phyloP scores from a whole-genome alignment of 2,797 vertebrate genomes.

The Enteromius unitaeniatus region DNA sequence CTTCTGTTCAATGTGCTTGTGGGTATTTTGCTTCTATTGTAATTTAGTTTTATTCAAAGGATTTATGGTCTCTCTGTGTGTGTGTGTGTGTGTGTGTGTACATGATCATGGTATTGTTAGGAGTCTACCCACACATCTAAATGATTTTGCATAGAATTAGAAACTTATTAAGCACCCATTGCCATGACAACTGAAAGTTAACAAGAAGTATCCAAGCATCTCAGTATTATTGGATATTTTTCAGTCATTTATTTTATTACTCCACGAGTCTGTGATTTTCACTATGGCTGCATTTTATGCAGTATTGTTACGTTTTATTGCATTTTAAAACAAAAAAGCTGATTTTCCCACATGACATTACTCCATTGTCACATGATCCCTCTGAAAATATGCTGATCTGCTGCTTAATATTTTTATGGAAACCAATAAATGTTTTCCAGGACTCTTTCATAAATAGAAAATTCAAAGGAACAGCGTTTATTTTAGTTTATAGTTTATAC shows the following conservation, averaged over 20 bases:
- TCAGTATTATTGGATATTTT: neutral
- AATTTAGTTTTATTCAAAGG: constrained; percentile 1
- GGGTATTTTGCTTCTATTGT: constrained; percentile 27
- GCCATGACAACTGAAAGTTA: constrained; percentile 48
- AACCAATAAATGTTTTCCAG: neutral
- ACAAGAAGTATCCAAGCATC: neutral
- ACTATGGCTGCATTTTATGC: too few relatives aligned
- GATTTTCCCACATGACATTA: neutral
- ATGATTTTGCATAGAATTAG: constrained; percentile 30
- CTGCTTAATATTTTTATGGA: neutral
- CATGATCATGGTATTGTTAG: constrained; percentile 6
- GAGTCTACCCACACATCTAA: constrained; percentile 27
- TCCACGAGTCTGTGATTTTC: neutral
- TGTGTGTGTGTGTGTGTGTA: neutral
- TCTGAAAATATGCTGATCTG: neutral
- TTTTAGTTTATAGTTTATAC: too few relatives aligned
- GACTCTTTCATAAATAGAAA: neutral
- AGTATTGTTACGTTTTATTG: neutral
- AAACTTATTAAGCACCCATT: constrained; percentile 26
- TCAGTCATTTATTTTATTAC: neutral
- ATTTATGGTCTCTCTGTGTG: neutral
- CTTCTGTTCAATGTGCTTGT: constrained; percentile 11
- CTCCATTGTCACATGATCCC: neutral
- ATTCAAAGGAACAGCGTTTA: neutral
- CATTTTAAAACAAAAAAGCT: neutral